Percentiles rank a stretch among this genome's conserved stretches.
Conservation (phyloP, 2,113 vertebrate species). For the Centropus unirufus region DNA sequence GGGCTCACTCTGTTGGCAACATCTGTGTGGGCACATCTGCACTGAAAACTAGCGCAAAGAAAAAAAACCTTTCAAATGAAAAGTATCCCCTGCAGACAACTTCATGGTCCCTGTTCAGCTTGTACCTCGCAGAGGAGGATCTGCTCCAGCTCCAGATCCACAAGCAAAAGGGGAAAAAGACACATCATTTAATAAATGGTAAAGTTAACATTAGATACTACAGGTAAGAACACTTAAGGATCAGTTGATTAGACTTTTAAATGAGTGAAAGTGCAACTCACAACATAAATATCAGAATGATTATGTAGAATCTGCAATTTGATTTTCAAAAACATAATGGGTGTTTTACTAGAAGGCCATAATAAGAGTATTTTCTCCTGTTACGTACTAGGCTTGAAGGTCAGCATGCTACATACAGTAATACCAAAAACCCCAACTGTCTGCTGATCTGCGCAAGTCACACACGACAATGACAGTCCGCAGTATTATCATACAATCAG, state of each 20-base stretch:
- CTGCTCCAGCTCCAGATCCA: background rate
- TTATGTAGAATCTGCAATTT: background rate
- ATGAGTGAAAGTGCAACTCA: background rate
- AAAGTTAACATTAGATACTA: background rate
- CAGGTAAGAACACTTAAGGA: background rate
- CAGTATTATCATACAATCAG: background rate
- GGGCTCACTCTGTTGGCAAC: background rate
- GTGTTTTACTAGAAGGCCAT: background rate
- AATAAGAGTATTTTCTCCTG: background rate
- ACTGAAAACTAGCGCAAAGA: background rate
- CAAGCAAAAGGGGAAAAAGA: background rate
- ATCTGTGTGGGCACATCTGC: background rate
- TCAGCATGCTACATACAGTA: background rate
- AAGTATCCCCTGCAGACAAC: background rate
- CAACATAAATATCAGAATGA: background rate
- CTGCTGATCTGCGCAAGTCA: background rate
- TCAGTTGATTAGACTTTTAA: background rate
- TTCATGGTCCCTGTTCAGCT: background rate
- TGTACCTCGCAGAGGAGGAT: background rate
- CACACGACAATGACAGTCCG: background rate
- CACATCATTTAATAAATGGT: background rate
- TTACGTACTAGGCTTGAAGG: background rate
- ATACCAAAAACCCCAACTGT: accelerated
- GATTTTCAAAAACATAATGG: background rate
- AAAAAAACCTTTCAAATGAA: background rate